Evolutionary conservation across 1,140 invertebrate genomes (phyloP).

Genomic region (Babylonia areolata): DNA sequence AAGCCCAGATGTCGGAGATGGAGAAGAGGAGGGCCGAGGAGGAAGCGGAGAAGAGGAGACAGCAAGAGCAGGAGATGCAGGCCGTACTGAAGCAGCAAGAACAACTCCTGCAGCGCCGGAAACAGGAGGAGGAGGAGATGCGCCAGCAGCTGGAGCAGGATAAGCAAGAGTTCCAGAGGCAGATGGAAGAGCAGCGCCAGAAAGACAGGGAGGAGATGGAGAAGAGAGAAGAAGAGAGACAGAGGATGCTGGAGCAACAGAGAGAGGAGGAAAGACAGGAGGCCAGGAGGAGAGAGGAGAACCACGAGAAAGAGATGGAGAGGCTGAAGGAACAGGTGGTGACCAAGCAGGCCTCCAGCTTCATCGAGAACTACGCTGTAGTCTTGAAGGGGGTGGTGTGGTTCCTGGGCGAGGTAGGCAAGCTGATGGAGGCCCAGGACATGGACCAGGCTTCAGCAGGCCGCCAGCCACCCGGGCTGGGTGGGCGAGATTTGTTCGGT

Average conservation of each 20-base stretch:
- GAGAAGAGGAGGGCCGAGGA: slow-evolving; percentile 1
- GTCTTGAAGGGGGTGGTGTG: not conserved
- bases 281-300: too few species aligned
- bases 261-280: not conserved
- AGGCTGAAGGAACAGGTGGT: slow-evolving; percentile 6
- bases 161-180: not conserved
- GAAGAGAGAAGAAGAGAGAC: slow-evolving; percentile 6
- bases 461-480: not conserved
- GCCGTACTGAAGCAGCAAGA: not conserved
- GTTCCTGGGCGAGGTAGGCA: too few species aligned
- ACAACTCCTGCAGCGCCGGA: too few species aligned
- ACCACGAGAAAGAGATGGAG: not conserved
- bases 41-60: not conserved
- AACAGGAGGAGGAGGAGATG: not conserved
- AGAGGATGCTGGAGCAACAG: not conserved
- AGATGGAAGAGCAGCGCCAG: not conserved
- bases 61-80: not conserved
- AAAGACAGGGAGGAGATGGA: not conserved
- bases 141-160: not conserved
- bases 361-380: not conserved
- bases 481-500: not conserved
- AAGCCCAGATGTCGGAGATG: not conserved
- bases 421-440: too few species aligned
- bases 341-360: not conserved
- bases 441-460: not conserved